phyloP scores from a whole-genome alignment of 2,113 vertebrate genomes.

The Crotalus tigris region DNA sequence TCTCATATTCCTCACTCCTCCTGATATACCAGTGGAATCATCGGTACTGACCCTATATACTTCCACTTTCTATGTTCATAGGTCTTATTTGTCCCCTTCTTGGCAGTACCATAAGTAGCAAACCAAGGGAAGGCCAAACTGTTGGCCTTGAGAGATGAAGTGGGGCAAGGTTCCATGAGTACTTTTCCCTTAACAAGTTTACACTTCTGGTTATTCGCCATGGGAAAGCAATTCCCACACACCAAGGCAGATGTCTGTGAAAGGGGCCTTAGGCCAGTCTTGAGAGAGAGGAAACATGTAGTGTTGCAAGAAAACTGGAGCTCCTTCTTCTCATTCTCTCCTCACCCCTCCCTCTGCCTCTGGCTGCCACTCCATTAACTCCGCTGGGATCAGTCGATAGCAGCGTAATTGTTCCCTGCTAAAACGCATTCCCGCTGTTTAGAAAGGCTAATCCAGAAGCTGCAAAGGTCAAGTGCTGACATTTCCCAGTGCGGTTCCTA shows the following conservation, averaged over 20 bases:
- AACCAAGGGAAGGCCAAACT: neutral
- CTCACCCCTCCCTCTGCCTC: slow-evolving; percentile 29
- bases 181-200: neutral
- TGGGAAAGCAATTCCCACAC: neutral
- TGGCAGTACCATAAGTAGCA: neutral
- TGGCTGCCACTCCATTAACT: slow-evolving; percentile 48
- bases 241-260: neutral
- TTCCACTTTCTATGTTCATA: neutral
- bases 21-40: neutral
- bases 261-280: neutral
- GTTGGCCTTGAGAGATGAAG: neutral
- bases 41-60: neutral
- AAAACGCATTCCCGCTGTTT: slow-evolving; percentile 54
- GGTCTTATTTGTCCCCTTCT: too few species aligned
- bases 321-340: slow-evolving; percentile 6
- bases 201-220: neutral
- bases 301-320: neutral
- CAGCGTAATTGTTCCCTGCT: slow-evolving; percentile 53
- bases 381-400: slow-evolving; percentile 52
- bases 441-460: slow-evolving; percentile 52
- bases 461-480: slow-evolving; percentile 54
- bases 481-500: slow-evolving; percentile 39
- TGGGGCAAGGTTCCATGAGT: neutral
- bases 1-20: neutral
- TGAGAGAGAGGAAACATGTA: neutral